phyloP scores from a whole-genome alignment of 2,888 invertebrate species.

The Hoplodrina blanda region DNA sequence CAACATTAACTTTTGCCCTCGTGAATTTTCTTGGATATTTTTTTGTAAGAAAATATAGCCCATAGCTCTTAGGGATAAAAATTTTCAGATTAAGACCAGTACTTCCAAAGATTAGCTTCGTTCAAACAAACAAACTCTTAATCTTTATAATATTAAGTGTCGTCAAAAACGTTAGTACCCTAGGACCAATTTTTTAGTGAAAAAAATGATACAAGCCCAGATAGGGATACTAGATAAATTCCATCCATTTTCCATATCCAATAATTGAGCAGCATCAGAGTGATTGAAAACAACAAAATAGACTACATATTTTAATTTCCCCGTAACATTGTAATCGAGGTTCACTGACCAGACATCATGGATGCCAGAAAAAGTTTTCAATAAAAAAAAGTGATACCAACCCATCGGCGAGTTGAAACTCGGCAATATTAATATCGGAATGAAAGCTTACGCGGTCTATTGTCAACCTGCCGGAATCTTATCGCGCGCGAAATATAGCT shows the following conservation, averaged over 20 bases:
- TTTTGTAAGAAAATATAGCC: no score
- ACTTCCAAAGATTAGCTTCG: no score
- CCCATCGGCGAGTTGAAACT: slow-evolving; percentile 75
- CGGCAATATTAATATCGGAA: slow-evolving; percentile 84
- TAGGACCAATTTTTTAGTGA: neutral
- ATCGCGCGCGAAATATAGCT: slow-evolving; percentile 53
- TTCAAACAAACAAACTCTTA: no score
- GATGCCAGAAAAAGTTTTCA: slow-evolving; percentile 61
- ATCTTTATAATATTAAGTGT: neutral
- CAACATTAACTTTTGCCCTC: no score
- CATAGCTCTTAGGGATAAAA: no score
- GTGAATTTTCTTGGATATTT: no score
- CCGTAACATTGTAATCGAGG: slow-evolving; percentile 31
- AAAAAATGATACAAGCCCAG: neutral
- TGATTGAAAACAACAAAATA: slow-evolving; percentile 2
- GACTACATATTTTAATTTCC: slow-evolving; percentile 43
- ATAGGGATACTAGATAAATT: neutral
- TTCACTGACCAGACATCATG: slow-evolving; percentile 57
- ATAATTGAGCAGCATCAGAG: neutral
- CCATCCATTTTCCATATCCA: neutral
- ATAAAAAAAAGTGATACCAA: slow-evolving; percentile 72
- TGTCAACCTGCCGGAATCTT: slow-evolving; percentile 59
- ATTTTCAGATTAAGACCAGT: no score
- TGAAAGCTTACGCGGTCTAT: slow-evolving; percentile 72
- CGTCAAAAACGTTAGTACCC: neutral